A percentile compares a stretch with the other conserved stretches of the same genome.
These are phyloP conservation scores for Temnothorax ravouxi DNA, from an alignment of 2,888 invertebrate species.

Conservation along the genomic window DNA sequence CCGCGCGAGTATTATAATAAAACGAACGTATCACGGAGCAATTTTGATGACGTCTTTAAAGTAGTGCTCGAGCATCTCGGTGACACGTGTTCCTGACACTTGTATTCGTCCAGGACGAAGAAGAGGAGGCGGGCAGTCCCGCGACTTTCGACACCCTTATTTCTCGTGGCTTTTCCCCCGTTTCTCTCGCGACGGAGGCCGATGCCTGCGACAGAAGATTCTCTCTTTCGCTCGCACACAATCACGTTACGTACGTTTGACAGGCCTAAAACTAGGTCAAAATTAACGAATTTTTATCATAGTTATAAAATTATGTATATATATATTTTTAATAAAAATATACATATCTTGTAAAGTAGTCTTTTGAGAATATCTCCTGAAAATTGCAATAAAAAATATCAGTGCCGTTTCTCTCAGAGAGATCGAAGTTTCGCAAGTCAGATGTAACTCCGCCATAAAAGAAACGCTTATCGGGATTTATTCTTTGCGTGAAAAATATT, in stretches of 20 bases:
- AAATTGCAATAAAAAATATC: background rate
- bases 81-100: constrained; percentile 83
- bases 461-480: background rate
- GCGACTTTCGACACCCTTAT: constrained; percentile 81
- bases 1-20: constrained; percentile 49
- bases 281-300: too few species aligned
- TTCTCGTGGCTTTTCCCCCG: constrained; percentile 74
- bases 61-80: constrained; percentile 74
- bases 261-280: too few species aligned
- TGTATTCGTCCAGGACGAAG: constrained; percentile 66
- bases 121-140: constrained; percentile 56
- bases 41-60: constrained; percentile 77
- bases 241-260: background rate
- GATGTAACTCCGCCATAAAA: too few species aligned
- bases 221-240: constrained; percentile 36
- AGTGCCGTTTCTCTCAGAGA: constrained; percentile 16
- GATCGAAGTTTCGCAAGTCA: background rate
- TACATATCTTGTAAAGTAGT: too few species aligned
- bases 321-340: too few species aligned
- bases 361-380: too few species aligned
- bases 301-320: too few species aligned
- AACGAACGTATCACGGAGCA: constrained; percentile 68
- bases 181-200: constrained; percentile 66
- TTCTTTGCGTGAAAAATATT: constrained; percentile 4
- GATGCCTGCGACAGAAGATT: constrained; percentile 78